These are phyloP conservation scores for Motacilla alba DNA, from an alignment of 2,113 vertebrate species.

Conservation along the genomic window DNA sequence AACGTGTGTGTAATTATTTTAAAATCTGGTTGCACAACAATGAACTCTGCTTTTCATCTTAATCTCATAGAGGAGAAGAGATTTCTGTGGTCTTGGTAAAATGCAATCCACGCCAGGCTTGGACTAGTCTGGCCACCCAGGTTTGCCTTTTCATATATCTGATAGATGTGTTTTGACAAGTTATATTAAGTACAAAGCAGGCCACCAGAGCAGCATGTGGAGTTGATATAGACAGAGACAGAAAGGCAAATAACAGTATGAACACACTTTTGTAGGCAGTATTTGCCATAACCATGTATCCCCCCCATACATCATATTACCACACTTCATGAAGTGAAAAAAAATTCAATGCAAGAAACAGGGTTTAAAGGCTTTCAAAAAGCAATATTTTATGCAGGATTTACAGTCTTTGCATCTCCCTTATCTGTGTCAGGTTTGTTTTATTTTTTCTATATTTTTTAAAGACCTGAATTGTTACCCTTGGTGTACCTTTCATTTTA, in stretches of 20 bases:
- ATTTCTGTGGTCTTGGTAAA: constrained; percentile 61
- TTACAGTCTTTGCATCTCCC: constrained; percentile 20
- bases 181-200: constrained; percentile 82
- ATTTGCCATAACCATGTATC: constrained; percentile 58
- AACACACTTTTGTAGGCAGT: constrained; percentile 59
- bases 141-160: constrained; percentile 69
- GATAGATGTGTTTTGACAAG: constrained; percentile 85
- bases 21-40: constrained; percentile 70
- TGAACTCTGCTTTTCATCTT: constrained; percentile 62
- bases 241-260: constrained; percentile 70
- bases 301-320: constrained; percentile 26
- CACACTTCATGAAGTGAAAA: constrained; percentile 15
- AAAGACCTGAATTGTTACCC: not conserved
- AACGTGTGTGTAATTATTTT: constrained; percentile 64
- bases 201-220: constrained; percentile 77
- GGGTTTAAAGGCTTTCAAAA: not conserved
- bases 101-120: constrained; percentile 55
- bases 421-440: not conserved
- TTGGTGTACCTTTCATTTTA: not conserved
- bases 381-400: not conserved
- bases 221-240: constrained; percentile 76
- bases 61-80: constrained; percentile 40
- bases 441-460: not conserved
- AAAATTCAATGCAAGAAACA: not conserved
- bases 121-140: constrained; percentile 75